phyloP scores from a whole-genome alignment of 2,113 vertebrate genomes.

The Naja naja region DNA sequence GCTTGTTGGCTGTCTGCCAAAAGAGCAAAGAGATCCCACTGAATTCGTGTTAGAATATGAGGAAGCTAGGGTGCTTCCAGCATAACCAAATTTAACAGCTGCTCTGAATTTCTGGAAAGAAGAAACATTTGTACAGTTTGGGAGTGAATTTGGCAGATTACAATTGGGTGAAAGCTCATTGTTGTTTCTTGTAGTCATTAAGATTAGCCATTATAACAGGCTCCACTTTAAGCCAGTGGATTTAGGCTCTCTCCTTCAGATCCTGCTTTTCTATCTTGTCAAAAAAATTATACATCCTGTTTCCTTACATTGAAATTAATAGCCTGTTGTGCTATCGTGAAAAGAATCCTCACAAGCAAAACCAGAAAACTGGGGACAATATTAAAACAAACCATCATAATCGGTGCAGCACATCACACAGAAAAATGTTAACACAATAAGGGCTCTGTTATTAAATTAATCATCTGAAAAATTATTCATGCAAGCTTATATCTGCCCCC shows the following conservation, averaged over 20 bases:
- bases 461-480: not conserved
- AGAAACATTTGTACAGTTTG: constrained; percentile 43
- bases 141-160: constrained; percentile 24
- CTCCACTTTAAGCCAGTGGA: constrained; percentile 28
- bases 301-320: not conserved
- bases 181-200: constrained; percentile 47
- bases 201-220: constrained; percentile 38
- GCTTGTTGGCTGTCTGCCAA: not conserved
- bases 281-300: not conserved
- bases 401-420: not conserved
- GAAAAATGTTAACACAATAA: not conserved
- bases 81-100: constrained; percentile 24
- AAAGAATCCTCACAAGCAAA: not conserved
- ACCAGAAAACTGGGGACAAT: not conserved
- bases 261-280: not conserved
- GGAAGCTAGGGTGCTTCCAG: not conserved
- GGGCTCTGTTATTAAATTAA: not conserved
- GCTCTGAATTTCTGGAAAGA: constrained; percentile 44
- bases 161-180: constrained; percentile 13
- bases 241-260: not conserved
- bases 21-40: not conserved
- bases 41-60: not conserved
- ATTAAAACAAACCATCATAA: not conserved
- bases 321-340: not conserved
- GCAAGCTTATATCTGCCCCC: not conserved